These are phyloP conservation scores for Platyrinchus mystaceus DNA, from an alignment of 2,797 vertebrate genomes.

Conservation along the genomic window DNA sequence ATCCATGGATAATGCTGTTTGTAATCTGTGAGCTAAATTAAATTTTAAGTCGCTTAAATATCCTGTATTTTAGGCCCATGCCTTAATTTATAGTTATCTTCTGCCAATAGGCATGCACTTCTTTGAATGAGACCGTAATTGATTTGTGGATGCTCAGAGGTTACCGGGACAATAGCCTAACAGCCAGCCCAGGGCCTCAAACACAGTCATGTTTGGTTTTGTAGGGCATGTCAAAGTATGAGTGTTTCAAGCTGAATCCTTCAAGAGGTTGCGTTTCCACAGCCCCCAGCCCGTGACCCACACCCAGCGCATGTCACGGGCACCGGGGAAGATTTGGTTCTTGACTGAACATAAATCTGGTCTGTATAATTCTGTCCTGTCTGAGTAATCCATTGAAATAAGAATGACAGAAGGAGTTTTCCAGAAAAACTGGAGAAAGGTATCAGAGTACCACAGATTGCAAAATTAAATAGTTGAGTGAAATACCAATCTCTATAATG, in stretches of 20 bases:
- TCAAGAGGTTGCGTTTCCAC: background rate
- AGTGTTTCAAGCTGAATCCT: background rate
- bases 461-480: background rate
- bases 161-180: background rate
- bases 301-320: background rate
- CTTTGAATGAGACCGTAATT: background rate
- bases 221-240: background rate
- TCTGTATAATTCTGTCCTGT: background rate
- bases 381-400: background rate
- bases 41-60: background rate
- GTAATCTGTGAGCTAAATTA: background rate
- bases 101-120: background rate
- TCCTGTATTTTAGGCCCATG: background rate
- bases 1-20: accelerated
- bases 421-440: background rate
- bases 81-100: background rate
- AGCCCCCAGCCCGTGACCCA: background rate
- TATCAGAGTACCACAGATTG: background rate
- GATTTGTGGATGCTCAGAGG: background rate
- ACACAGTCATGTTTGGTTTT: background rate
- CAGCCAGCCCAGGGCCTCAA: background rate
- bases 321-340: background rate
- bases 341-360: background rate
- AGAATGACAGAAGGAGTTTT: background rate
- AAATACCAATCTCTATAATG: constrained; percentile 60